Conservation (phyloP, 2,113 vertebrate species). For the Oryzias woworae region DNA sequence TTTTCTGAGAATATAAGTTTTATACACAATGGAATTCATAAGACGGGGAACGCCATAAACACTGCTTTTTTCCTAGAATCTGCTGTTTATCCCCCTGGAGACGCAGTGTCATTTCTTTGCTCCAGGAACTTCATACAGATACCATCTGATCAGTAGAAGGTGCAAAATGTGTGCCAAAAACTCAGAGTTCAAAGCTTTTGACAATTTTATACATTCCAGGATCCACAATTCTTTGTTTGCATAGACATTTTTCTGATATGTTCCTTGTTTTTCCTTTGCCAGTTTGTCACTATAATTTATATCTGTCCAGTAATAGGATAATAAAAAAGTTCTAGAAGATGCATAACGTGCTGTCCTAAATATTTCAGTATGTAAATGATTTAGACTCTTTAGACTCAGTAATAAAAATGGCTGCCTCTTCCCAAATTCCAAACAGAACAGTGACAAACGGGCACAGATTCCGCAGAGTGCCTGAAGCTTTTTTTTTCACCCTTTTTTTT, state of each 20-base stretch:
- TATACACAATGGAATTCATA: constrained; percentile 14
- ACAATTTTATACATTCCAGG: neutral
- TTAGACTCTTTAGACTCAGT: too few relatives aligned
- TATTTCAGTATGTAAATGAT: too few relatives aligned
- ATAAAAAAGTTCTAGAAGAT: too few relatives aligned
- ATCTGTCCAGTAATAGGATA: neutral
- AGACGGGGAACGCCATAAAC: constrained; percentile 4
- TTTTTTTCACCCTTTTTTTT: too few relatives aligned
- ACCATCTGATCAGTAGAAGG: neutral
- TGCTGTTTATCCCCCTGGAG: constrained; percentile 11
- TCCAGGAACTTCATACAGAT: constrained; percentile 1
- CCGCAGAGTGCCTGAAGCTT: too few relatives aligned
- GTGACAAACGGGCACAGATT: too few relatives aligned
- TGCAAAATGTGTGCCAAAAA: constrained; percentile 1
- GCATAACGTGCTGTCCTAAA: too few relatives aligned
- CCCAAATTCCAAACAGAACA: too few relatives aligned
- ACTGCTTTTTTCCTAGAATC: neutral
- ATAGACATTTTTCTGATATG: neutral
- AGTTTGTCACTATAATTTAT: neutral
- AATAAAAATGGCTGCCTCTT: too few relatives aligned
- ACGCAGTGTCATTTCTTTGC: constrained; percentile 9
- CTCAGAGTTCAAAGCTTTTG: neutral
- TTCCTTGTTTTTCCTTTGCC: neutral
- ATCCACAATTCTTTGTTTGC: neutral
- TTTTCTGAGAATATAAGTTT: neutral